These are phyloP conservation scores for Elymnias hypermnestra DNA, from an alignment of 1,140 invertebrate genomes.

Conservation along the genomic window DNA sequence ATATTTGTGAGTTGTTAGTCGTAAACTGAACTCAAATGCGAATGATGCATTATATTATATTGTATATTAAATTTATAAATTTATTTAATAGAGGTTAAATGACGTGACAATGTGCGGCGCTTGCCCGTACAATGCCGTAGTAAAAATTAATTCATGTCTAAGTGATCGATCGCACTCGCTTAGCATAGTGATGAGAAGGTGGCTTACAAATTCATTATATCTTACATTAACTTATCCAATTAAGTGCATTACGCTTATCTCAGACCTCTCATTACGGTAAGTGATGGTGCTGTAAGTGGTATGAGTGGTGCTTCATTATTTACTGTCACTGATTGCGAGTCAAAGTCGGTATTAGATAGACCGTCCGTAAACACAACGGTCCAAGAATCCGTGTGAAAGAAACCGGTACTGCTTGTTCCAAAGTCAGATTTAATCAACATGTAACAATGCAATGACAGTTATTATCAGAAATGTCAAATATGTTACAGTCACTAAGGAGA, in stretches of 20 bases:
- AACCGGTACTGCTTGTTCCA: too few relatives aligned
- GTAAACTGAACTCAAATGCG: too few relatives aligned
- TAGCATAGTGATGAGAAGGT: constrained; percentile 15
- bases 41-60: too few relatives aligned
- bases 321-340: constrained; percentile 30
- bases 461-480: too few relatives aligned
- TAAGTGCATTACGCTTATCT: constrained; percentile 63
- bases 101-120: too few relatives aligned
- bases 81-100: too few relatives aligned
- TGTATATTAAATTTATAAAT: too few relatives aligned
- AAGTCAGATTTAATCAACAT: too few relatives aligned
- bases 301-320: constrained; percentile 45
- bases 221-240: constrained; percentile 50
- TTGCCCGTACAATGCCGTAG: too few relatives aligned
- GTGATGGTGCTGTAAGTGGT: constrained; percentile 53
- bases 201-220: constrained; percentile 35
- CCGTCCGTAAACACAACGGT: background rate
- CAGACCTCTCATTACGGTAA: constrained; percentile 50
- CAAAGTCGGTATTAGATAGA: background rate
- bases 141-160: constrained; percentile 12
- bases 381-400: background rate
- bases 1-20: too few relatives aligned
- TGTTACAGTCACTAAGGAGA: too few relatives aligned
- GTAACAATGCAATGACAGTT: too few relatives aligned
- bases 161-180: constrained; percentile 25